Conservation (phyloP, 2,888 invertebrate genomes). For the Byasa hedistus region DNA sequence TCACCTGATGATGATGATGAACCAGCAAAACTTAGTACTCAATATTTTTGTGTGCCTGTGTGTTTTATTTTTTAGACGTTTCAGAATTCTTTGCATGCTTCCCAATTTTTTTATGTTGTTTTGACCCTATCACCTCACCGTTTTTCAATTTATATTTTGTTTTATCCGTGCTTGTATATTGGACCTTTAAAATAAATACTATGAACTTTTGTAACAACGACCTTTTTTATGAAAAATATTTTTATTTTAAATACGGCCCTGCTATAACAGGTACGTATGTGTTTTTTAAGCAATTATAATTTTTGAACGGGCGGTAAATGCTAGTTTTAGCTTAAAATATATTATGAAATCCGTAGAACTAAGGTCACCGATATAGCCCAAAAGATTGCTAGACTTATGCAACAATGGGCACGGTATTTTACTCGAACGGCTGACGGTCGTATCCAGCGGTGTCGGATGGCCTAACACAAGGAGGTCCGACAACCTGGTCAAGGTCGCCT, state of each 20-base stretch:
- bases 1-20: too few species aligned
- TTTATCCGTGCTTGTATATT: conserved; percentile 60
- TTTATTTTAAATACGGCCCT: conserved; percentile 1
- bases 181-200: conserved; percentile 55
- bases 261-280: background rate
- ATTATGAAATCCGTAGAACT: too few species aligned
- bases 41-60: background rate
- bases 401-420: too few species aligned
- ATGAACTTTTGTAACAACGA: background rate
- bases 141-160: conserved; percentile 32
- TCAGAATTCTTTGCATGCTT: conserved; percentile 26
- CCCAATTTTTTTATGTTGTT: conserved; percentile 44
- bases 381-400: too few species aligned
- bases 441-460: too few species aligned
- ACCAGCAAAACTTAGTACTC: too few species aligned
- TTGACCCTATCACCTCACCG: conserved; percentile 37
- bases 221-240: conserved; percentile 9
- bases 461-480: background rate
- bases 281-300: background rate
- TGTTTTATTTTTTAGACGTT: background rate
- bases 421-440: too few species aligned
- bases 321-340: too few species aligned
- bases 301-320: too few species aligned
- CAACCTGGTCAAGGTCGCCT: background rate
- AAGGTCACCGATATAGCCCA: too few species aligned